Conservation (phyloP, 2,797 vertebrate species). For the Enteromius anoplus region DNA sequence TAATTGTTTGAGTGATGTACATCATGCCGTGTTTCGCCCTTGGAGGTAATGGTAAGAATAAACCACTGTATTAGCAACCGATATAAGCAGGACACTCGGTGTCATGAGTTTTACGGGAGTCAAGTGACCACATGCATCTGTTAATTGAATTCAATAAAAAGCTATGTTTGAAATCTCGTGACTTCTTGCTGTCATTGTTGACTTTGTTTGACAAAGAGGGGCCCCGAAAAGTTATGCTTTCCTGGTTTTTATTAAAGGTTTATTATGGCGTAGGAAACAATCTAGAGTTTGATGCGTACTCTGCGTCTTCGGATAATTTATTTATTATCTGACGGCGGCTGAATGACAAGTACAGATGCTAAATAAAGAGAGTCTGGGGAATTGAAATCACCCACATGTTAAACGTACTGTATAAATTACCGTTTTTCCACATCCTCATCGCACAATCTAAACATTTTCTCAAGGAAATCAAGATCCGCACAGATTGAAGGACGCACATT, state of each 20-base stretch:
- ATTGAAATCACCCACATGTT: constrained; percentile 3
- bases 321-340: neutral
- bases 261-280: neutral
- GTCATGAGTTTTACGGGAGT: constrained; percentile 3
- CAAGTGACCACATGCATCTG: constrained; percentile 16
- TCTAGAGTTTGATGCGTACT: neutral
- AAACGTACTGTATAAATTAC: constrained; percentile 1
- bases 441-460: constrained; percentile 4
- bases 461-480: neutral
- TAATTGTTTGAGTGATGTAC: neutral
- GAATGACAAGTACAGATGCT: constrained; percentile 40
- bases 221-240: neutral
- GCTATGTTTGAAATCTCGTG: constrained; percentile 6
- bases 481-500: neutral
- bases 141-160: constrained; percentile 30
- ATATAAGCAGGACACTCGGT: neutral
- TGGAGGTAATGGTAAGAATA: neutral
- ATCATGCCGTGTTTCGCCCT: neutral
- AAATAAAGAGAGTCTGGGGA: constrained; percentile 31
- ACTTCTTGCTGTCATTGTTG: neutral
- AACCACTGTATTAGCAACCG: constrained; percentile 13
- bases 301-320: neutral
- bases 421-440: neutral
- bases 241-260: neutral
- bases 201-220: neutral